Conservation (phyloP, 1,140 invertebrate genomes). For the Drosophila leontia region DNA sequence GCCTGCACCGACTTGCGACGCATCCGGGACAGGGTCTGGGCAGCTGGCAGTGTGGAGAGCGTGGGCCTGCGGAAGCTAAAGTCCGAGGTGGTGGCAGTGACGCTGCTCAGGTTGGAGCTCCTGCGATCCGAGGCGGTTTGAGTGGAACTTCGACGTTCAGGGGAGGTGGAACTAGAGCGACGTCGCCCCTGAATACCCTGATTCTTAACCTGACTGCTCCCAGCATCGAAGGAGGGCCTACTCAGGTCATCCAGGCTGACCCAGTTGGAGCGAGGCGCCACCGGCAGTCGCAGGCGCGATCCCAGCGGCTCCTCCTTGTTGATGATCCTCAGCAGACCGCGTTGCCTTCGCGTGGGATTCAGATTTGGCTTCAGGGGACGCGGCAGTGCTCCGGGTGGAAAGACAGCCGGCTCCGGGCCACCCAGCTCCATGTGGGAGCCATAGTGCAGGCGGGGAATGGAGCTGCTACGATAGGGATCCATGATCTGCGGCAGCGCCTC, state of each 20-base stretch:
- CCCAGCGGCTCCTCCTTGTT: conserved; percentile 54
- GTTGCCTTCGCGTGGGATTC: conserved; percentile 79
- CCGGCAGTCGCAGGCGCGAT: conserved; percentile 28
- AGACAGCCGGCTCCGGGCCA: conserved; percentile 54
- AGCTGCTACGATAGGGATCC: conserved; percentile 67
- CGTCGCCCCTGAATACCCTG: conserved; percentile 27
- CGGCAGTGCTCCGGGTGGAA: conserved; percentile 77
- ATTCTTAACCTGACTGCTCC: conserved; percentile 1
- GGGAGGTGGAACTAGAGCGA: conserved; percentile 78
- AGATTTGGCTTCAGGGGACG: conserved; percentile 77
- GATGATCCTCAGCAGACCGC: conserved; percentile 68
- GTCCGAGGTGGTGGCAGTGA: conserved; percentile 76
- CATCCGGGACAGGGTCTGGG: conserved; percentile 31
- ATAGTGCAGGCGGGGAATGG: conserved; percentile 74
- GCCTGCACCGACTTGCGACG: conserved; percentile 66
- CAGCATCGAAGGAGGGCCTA: conserved; percentile 33
- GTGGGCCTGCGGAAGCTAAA: conserved; percentile 77
- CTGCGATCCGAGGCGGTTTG: conserved; percentile 79
- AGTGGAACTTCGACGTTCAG: conserved; percentile 78
- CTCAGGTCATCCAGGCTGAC: conserved; percentile 73
- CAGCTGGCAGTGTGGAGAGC: conserved; percentile 64
- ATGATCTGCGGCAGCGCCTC: conserved; percentile 71
- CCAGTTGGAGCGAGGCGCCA: conserved; percentile 71
- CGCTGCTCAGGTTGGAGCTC: conserved; percentile 79
- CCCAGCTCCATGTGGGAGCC: conserved; percentile 64